Base-by-base conservation (phyloP, 2,797 vertebrate species). In the Coranthus polyacanthus region DNA sequence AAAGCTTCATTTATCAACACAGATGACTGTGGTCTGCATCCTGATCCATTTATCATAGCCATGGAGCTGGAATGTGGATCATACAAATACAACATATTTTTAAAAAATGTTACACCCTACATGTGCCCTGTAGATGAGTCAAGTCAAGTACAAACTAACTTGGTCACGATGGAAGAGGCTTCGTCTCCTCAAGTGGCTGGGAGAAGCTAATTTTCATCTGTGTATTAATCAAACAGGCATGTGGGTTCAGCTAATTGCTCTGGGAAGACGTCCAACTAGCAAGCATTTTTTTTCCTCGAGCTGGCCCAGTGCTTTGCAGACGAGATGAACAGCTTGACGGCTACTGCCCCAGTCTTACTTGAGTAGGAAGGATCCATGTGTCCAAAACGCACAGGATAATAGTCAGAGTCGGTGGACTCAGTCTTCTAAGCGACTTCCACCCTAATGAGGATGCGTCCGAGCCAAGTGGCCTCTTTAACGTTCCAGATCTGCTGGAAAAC, bases 161-260 rank as follows among this genome's bases (percentile, higher is more conserved):
- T 68, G 72, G 76, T 83, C 63, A 67, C 37, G 6, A 9, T 52
- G 59, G 68, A 62, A 57, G 45, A 49, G 47, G 41, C 42, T 54
- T 29, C 22, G 26, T 52, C 54, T 61, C 42, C 42, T 56, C 54
- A 58, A 89, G 70, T 47, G 53, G 52, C 64, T 55, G 46, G 53
- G 50, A 81, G 73, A 82, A 84, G 83, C 79, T 84, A 66, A 92
- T 91, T 89, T 86, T 84, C 82, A 80, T 85, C 69, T 80, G 53
- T 81, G 83, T 90, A 89, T 93, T 92, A 89, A 92, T 92, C 91
- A 92, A 88, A 90, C 89, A 86, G 91, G 82, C 89, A 77, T 85
- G 84, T 88, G 88, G 83, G 73, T 85, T 91, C 75, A 81, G 82
- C 86, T 92, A 91, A 92, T 92, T 88, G 84, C 84, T 87, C 90